Conservation (phyloP, 2,888 invertebrate species). For the Allacma fusca region DNA sequence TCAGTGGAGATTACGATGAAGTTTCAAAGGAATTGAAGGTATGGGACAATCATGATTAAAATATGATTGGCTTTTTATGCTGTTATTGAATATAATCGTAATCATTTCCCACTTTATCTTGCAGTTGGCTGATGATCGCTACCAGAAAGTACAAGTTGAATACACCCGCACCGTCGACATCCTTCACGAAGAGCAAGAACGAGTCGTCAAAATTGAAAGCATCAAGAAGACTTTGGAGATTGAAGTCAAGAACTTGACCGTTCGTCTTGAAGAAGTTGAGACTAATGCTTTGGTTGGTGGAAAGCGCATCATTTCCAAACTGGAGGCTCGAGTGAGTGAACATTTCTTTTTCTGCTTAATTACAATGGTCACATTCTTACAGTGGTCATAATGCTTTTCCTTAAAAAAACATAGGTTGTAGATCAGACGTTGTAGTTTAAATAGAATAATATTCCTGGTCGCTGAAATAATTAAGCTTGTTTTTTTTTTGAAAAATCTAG, state of each 20-base stretch:
- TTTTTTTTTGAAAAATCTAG: constrained; percentile 62
- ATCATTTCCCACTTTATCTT: not conserved
- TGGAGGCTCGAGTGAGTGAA: constrained; percentile 78
- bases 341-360: not conserved
- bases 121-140: constrained; percentile 82
- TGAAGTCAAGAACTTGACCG: constrained; percentile 93
- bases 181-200: constrained; percentile 95
- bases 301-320: constrained; percentile 96
- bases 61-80: no score
- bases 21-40: constrained; percentile 94
- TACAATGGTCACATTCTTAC: no score
- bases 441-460: not conserved
- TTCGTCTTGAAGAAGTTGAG: constrained; percentile 95
- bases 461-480: no score
- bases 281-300: constrained; percentile 96
- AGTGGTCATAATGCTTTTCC: no score
- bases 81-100: not conserved
- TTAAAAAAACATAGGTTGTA: no score
- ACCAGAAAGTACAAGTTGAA: constrained; percentile 90
- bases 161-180: constrained; percentile 93
- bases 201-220: constrained; percentile 95
- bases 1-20: constrained; percentile 97
- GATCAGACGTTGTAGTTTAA: no score
- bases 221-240: constrained; percentile 97
- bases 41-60: constrained; percentile 36